Conservation (phyloP, 2,113 vertebrate species). For the Dromaius novaehollandiae region DNA sequence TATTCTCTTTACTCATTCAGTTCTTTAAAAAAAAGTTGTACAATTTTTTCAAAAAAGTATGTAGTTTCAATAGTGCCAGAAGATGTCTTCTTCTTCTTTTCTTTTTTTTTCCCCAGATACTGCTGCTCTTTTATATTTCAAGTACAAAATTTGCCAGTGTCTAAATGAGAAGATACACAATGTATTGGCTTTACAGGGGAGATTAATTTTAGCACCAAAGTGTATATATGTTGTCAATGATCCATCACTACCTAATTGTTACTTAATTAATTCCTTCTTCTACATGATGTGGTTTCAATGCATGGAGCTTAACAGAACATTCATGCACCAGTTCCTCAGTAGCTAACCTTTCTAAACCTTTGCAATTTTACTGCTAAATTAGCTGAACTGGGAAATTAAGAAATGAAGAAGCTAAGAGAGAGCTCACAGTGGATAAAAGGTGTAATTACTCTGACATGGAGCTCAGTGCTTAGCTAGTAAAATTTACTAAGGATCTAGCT, state of each 20-base stretch:
- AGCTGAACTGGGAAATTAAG: slow-evolving; percentile 76
- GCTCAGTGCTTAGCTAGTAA: slow-evolving; percentile 70
- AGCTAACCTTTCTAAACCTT: slow-evolving; percentile 70
- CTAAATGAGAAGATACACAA: slow-evolving; percentile 1
- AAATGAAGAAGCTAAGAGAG: slow-evolving; percentile 64
- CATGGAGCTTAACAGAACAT: slow-evolving; percentile 52
- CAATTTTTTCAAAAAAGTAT: neutral
- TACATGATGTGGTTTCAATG: slow-evolving; percentile 48
- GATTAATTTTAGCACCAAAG: slow-evolving; percentile 63
- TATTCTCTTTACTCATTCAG: neutral
- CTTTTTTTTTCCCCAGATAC: neutral
- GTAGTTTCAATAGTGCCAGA: neutral
- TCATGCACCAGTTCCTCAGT: slow-evolving; percentile 32
- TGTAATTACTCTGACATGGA: slow-evolving; percentile 69
- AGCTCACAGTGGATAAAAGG: slow-evolving; percentile 70
- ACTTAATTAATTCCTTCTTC: slow-evolving; percentile 70
- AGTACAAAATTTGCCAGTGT: neutral
- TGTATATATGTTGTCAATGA: slow-evolving; percentile 67
- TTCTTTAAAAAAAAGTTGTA: neutral
- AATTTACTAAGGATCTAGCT: slow-evolving; percentile 69
- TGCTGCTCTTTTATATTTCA: neutral
- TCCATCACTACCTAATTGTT: slow-evolving; percentile 69
- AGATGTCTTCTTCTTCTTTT: neutral
- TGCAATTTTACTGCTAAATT: slow-evolving; percentile 71
- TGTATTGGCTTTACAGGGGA: slow-evolving; percentile 38